phyloP scores from a whole-genome alignment of 2,113 vertebrate genomes.

The Rhynchopsitta pachyrhyncha region DNA sequence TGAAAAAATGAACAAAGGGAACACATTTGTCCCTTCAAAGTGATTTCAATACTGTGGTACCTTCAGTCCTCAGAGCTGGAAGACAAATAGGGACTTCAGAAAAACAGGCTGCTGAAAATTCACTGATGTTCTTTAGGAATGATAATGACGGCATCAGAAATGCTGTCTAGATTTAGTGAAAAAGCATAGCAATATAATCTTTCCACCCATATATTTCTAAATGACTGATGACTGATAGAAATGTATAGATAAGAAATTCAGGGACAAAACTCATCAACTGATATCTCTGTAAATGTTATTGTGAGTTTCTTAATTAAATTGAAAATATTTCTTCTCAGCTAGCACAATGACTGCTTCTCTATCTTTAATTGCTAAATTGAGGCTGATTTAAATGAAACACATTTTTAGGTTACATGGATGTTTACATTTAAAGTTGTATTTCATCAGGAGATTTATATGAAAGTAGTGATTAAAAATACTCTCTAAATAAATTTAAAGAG shows the following conservation, averaged over 20 bases:
- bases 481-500: background rate
- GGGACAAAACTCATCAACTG: background rate
- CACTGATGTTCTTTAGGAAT: background rate
- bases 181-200: background rate
- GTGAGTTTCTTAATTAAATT: background rate
- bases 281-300: background rate
- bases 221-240: background rate
- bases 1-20: background rate
- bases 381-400: background rate
- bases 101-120: background rate
- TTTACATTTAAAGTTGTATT: background rate
- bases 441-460: background rate
- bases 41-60: background rate
- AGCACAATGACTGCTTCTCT: background rate
- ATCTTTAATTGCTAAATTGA: background rate
- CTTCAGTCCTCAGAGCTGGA: background rate
- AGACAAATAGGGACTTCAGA: background rate
- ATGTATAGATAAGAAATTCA: background rate
- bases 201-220: background rate
- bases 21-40: background rate
- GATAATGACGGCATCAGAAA: background rate
- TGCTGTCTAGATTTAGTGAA: background rate
- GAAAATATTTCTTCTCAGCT: background rate
- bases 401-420: background rate
- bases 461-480: background rate